Conservation (phyloP, 2,113 vertebrate species). For the Raja brachyura region DNA sequence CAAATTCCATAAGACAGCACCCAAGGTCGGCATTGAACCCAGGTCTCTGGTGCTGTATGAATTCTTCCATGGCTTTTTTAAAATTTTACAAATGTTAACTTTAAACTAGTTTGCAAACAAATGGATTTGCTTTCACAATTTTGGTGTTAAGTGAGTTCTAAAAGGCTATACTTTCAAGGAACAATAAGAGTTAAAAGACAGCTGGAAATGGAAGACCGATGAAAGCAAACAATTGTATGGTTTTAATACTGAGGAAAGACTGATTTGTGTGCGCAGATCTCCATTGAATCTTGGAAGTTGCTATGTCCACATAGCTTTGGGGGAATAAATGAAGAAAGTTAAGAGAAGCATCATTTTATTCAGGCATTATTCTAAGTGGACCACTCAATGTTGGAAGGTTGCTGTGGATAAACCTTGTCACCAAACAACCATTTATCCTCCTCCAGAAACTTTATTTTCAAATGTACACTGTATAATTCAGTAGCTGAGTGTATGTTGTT, state of each 20-base stretch:
- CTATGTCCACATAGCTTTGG: background rate
- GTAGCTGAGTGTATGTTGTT: background rate
- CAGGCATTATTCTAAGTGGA: background rate
- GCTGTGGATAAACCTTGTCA: background rate
- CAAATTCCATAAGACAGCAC: too few species aligned
- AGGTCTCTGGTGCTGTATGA: too few species aligned
- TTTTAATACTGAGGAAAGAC: background rate
- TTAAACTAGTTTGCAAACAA: background rate
- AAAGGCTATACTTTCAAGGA: background rate
- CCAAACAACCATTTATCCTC: background rate
- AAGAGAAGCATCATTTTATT: background rate
- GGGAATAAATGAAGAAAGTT: background rate
- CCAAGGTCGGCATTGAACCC: too few species aligned
- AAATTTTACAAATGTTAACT: background rate
- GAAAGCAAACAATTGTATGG: background rate
- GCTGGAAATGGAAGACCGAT: background rate
- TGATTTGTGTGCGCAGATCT: background rate
- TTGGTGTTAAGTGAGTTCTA: background rate
- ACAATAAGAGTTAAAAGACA: background rate
- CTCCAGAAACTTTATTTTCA: background rate
- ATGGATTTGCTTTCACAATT: background rate
- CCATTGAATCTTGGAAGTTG: background rate
- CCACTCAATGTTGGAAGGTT: background rate
- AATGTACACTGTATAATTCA: background rate
- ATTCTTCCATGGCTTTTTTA: background rate